Conservation (phyloP, 2,888 invertebrate species). For the Rugalucina vietnamica region DNA sequence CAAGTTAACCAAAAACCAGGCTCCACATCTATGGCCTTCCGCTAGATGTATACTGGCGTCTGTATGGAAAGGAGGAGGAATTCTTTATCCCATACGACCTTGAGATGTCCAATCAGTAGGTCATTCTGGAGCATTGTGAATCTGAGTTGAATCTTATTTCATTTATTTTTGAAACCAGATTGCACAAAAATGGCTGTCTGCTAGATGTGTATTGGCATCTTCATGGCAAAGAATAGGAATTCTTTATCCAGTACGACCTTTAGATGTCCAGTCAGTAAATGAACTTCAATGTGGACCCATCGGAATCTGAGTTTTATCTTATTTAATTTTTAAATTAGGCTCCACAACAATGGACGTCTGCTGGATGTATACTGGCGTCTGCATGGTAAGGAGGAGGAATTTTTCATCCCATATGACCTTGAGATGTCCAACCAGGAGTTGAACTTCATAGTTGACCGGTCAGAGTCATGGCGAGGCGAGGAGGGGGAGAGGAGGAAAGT, state of each 20-base stretch:
- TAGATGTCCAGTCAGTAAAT: slow-evolving; percentile 82
- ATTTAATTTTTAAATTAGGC: too few species aligned
- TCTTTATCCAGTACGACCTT: slow-evolving; percentile 82
- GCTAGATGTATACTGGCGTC: slow-evolving; percentile 82
- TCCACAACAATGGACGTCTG: slow-evolving; percentile 83
- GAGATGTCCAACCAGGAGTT: slow-evolving; percentile 82
- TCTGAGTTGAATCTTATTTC: too few species aligned
- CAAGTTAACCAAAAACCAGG: too few species aligned
- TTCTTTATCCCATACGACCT: slow-evolving; percentile 82
- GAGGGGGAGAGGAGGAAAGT: slow-evolving; percentile 81
- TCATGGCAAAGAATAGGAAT: slow-evolving; percentile 78
- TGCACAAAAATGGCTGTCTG: slow-evolving; percentile 83
- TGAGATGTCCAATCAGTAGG: slow-evolving; percentile 82
- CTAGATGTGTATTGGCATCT: slow-evolving; percentile 82
- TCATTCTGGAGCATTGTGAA: too few species aligned
- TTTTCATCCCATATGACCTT: slow-evolving; percentile 82
- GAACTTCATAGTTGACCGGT: slow-evolving; percentile 74
- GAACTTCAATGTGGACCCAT: slow-evolving; percentile 74
- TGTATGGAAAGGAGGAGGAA: slow-evolving; percentile 78
- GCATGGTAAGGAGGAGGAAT: slow-evolving; percentile 78
- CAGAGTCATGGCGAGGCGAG: slow-evolving; percentile 82
- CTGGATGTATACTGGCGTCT: slow-evolving; percentile 83
- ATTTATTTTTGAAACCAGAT: too few species aligned
- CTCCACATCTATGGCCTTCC: slow-evolving; percentile 83
- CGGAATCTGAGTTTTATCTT: too few species aligned